These are phyloP conservation scores for Leptoteleia sp. DNA, from an alignment of 1,140 invertebrate species.

Conservation along the genomic window DNA sequence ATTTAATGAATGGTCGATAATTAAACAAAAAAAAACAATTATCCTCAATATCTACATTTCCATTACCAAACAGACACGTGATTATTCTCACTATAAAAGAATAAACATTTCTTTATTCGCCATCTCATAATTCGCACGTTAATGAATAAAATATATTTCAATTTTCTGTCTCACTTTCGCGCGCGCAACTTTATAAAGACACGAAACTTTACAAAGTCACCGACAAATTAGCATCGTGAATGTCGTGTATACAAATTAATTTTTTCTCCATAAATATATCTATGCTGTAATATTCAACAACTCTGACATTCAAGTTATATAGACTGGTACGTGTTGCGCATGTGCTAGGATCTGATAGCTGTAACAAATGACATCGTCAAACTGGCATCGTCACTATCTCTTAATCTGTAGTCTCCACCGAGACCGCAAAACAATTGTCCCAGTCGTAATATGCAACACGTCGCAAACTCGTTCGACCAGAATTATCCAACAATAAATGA, in stretches of 20 bases:
- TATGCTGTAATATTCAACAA: conserved; percentile 41
- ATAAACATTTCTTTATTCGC: too few species aligned
- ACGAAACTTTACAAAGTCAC: conserved; percentile 24
- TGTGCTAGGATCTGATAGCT: conserved; percentile 73
- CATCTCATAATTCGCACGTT: too few species aligned
- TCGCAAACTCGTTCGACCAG: conserved; percentile 25
- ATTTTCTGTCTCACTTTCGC: neutral
- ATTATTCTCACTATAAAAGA: too few species aligned
- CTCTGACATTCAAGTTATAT: conserved; percentile 51
- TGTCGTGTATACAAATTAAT: conserved; percentile 31
- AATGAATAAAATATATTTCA: neutral
- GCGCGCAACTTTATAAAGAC: too few species aligned
- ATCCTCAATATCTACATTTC: too few species aligned
- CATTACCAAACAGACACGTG: too few species aligned
- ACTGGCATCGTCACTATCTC: conserved; percentile 74
- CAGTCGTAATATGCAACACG: conserved; percentile 34
- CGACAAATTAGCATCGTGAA: conserved; percentile 43
- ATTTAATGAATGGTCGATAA: too few species aligned
- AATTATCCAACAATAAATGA: conserved; percentile 48
- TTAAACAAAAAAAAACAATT: too few species aligned
- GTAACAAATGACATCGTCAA: conserved; percentile 78
- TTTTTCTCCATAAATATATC: conserved; percentile 34
- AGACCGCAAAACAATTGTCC: conserved; percentile 62
- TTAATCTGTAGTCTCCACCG: conserved; percentile 64
- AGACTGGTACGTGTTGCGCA: conserved; percentile 67